Conservation (phyloP, 2,797 vertebrate species). For the Phaenicophaeus curvirostris region DNA sequence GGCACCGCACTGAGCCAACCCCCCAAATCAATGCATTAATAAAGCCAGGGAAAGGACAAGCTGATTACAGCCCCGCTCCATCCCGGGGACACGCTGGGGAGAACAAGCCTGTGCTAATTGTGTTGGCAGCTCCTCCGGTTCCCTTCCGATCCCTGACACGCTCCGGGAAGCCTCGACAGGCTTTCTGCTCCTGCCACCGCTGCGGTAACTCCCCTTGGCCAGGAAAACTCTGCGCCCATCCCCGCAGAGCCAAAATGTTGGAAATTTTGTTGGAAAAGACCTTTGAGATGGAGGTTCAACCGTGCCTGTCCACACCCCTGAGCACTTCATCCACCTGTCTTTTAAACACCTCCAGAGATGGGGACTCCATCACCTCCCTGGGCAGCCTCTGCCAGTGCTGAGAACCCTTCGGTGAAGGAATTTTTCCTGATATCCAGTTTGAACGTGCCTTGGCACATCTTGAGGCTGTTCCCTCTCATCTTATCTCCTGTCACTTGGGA, state of each 20-base stretch:
- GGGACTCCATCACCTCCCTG: too few species aligned
- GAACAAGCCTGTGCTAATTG: slow-evolving; percentile 45
- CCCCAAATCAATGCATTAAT: slow-evolving; percentile 36
- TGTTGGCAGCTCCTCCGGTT: slow-evolving; percentile 17
- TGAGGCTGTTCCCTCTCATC: too few species aligned
- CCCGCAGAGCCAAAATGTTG: not conserved
- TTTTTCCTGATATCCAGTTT: too few species aligned
- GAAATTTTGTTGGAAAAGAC: too few species aligned
- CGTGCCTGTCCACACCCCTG: too few species aligned
- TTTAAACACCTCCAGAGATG: too few species aligned
- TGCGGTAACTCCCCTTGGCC: not conserved
- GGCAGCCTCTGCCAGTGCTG: too few species aligned
- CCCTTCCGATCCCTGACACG: not conserved
- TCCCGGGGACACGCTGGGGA: not conserved
- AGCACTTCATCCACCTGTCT: too few species aligned
- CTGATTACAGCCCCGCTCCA: not conserved
- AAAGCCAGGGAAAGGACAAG: not conserved
- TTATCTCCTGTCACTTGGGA: too few species aligned
- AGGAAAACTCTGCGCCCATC: not conserved
- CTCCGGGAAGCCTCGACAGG: not conserved
- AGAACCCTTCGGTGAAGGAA: too few species aligned
- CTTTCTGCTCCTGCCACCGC: not conserved
- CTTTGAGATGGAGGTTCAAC: too few species aligned
- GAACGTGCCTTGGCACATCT: too few species aligned
- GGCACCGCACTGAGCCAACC: accelerated